Conservation (phyloP, 2,888 invertebrate species). For the Drosophila multiciliata region DNA sequence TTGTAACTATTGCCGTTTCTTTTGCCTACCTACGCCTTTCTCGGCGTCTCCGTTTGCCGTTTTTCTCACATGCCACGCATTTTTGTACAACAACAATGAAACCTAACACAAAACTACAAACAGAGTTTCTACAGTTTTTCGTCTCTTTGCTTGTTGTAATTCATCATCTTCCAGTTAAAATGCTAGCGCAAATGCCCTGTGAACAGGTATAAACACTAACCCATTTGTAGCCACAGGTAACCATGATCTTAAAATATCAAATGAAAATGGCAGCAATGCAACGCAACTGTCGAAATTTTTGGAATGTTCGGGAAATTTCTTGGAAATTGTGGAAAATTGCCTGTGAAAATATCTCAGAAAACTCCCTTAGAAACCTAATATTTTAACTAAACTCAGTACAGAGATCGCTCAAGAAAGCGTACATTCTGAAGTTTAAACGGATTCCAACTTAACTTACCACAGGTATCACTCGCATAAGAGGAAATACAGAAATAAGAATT, state of each 20-base stretch:
- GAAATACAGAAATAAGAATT: background rate
- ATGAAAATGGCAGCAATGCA: slow-evolving; percentile 19
- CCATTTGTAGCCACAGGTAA: slow-evolving; percentile 61
- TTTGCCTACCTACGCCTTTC: slow-evolving; percentile 58
- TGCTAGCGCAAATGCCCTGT: slow-evolving; percentile 46
- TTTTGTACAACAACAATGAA: slow-evolving; percentile 48
- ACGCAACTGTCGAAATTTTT: slow-evolving; percentile 11
- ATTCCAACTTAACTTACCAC: background rate
- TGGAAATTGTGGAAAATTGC: background rate
- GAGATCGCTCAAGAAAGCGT: background rate
- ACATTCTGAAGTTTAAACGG: background rate
- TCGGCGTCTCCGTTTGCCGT: slow-evolving; percentile 40
- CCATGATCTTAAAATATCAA: background rate
- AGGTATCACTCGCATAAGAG: background rate
- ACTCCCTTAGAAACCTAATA: background rate
- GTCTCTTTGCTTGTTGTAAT: slow-evolving; percentile 64
- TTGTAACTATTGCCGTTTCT: slow-evolving; percentile 14
- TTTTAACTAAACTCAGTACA: background rate
- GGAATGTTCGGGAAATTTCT: slow-evolving; percentile 19
- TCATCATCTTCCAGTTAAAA: slow-evolving; percentile 63
- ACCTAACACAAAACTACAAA: slow-evolving; percentile 34
- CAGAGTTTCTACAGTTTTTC: slow-evolving; percentile 33
- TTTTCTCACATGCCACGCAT: slow-evolving; percentile 76
- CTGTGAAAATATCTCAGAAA: background rate
- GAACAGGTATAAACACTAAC: slow-evolving; percentile 67